Evolutionary conservation across 2,797 vertebrate genomes (phyloP), one percentile per base, ranked within the genome.

Genomic region (Karalla daura): DNA sequence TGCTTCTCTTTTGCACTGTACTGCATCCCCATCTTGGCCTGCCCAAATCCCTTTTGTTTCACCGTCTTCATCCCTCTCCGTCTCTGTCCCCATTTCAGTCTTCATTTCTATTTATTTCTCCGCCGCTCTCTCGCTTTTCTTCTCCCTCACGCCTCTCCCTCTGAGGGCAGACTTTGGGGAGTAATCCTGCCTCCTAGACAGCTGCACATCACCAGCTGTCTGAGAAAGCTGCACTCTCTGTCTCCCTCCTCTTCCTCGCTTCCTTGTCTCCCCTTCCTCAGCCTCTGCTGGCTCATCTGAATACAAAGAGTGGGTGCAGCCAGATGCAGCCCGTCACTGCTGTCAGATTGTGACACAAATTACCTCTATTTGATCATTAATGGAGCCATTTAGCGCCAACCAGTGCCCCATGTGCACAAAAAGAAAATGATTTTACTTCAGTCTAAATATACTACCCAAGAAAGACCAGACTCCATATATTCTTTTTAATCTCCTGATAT

Each of bases 341-440:
- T 80, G 84, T 86, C 83, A 93, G 86, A 91, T 86, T 90, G 92
- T 93, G 92, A 89, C 88, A 92, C 84, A 91, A 95, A 95, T 88
- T 89, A 90, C 82, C 20, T 13, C 74, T 74, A 73, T 69, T 90
- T 88, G 88, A 93, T 93, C 67, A 83, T 92, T 92, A 86, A 91
- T 89, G 74, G 70, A 87, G 55, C 76, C 81, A 81, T 88, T 91
- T 88, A 78, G 64, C 81, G 86, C 87, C 87, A 86, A 72, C 65
- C 50, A 62, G 35, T 53, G 60, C 60, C 43, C 15, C 62, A 70
- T 70, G 85, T 69, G 63, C 72, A 68, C 64, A 37, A 74, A 49
- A 44, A 70, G 58, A 70, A 47, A 53, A 58, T 25, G 59, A 27
- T 52, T 81, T 83, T 53, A 55, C 63, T 68, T 76, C 32, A 55